Percentiles rank a stretch among this genome's conserved stretches.
Conservation (phyloP, 2,888 invertebrate genomes). For the Embidobia sp. region DNA sequence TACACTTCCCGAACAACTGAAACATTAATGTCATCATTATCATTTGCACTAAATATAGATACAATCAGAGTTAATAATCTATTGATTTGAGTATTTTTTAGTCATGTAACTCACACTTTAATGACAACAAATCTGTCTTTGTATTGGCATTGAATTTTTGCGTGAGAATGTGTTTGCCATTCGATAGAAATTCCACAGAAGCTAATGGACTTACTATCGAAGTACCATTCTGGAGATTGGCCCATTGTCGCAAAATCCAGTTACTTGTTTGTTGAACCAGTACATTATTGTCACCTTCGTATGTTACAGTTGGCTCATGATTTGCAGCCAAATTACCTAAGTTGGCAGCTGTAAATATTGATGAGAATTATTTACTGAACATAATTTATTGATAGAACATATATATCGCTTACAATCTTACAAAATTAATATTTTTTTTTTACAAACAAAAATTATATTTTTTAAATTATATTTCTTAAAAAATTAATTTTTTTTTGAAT, state of each 20-base stretch:
- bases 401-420: no score
- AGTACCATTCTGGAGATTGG: constrained; percentile 80
- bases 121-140: constrained; percentile 76
- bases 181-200: constrained; percentile 86
- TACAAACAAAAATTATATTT: no score
- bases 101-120: constrained; percentile 77
- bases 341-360: constrained; percentile 85
- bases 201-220: constrained; percentile 86
- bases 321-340: constrained; percentile 92
- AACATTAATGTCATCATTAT: constrained; percentile 30
- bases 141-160: constrained; percentile 77
- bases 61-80: no score
- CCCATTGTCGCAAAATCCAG: constrained; percentile 89
- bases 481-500: no score
- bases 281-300: constrained; percentile 97
- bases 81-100: constrained; percentile 25
- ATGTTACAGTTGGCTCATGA: constrained; percentile 95
- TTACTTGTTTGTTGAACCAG: constrained; percentile 94
- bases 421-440: no score
- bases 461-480: no score
- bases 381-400: no score
- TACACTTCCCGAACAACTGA: constrained; percentile 88
- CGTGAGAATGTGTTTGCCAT: constrained; percentile 82
- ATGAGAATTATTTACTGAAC: no score
- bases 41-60: no score